Percentiles rank a stretch among this genome's conserved stretches.
Conservation (phyloP, 2,113 vertebrate species). For the Telmatochromis brachygnathus region DNA sequence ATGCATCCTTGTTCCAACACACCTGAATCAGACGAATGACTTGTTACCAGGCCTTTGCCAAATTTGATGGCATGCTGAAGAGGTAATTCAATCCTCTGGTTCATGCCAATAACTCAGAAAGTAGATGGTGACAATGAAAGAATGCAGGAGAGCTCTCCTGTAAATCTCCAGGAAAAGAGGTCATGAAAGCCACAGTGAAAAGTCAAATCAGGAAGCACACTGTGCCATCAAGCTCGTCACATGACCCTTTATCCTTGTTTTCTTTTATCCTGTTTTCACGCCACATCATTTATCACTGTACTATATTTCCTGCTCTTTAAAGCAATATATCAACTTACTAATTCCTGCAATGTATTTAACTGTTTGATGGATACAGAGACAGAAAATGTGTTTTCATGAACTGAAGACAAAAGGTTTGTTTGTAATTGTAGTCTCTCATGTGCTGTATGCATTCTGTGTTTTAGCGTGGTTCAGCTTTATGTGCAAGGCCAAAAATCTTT, state of each 20-base stretch:
- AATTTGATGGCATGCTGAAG: background rate
- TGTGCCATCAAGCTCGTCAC: background rate
- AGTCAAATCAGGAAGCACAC: background rate
- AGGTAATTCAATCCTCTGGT: background rate
- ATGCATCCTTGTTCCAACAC: background rate
- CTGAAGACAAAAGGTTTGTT: background rate
- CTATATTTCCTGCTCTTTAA: background rate
- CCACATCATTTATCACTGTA: background rate
- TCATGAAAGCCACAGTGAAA: background rate
- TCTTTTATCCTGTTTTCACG: background rate
- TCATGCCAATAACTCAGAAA: constrained; percentile 7
- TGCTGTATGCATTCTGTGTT: too few relatives aligned
- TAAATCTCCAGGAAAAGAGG: constrained; percentile 13
- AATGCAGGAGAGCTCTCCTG: background rate
- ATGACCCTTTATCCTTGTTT: background rate
- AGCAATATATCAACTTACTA: background rate
- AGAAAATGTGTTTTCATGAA: background rate
- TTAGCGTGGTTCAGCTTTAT: background rate
- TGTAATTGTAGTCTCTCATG: background rate
- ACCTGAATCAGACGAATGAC: background rate
- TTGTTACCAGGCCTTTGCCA: background rate
- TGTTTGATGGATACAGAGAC: background rate
- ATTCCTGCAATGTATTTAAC: background rate
- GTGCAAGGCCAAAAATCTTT: background rate
- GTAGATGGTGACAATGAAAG: constrained; percentile 4